Conservation (phyloP, 1,140 invertebrate genomes). For the Parasteatoda tepidariorum region DNA sequence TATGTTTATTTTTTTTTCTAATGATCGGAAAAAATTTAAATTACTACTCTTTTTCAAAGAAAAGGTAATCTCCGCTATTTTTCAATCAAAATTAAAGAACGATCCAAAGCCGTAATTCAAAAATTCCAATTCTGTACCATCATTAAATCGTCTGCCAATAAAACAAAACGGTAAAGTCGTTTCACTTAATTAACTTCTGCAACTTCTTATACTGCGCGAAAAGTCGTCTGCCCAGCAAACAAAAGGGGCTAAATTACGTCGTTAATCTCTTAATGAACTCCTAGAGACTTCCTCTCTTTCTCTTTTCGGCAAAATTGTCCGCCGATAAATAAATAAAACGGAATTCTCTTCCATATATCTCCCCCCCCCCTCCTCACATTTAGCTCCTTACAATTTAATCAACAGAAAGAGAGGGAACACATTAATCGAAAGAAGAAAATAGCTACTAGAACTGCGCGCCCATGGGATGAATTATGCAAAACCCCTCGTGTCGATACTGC, state of each 20-base stretch:
- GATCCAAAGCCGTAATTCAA: neutral
- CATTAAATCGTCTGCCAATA: neutral
- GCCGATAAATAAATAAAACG: neutral
- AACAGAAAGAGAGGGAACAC: neutral
- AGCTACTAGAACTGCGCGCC: neutral
- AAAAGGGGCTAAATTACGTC: neutral
- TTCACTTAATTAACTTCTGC: neutral
- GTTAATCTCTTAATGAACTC: neutral
- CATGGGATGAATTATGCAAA: conserved; percentile 39
- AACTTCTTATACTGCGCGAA: neutral
- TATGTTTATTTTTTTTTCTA: neutral
- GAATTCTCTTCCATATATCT: neutral
- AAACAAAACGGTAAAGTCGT: neutral
- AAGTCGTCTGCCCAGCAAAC: neutral
- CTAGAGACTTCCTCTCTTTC: neutral
- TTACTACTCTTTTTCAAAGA: neutral
- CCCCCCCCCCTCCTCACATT: too few species aligned
- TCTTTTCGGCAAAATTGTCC: neutral
- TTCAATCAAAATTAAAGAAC: neutral
- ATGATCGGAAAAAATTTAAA: neutral
- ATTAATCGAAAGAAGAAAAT: neutral
- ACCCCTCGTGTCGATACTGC: neutral
- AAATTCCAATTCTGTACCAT: neutral
- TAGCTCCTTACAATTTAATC: neutral
- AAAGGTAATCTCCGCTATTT: neutral